Conservation (phyloP, 2,113 vertebrate genomes). For the Corythaeola cristata region DNA sequence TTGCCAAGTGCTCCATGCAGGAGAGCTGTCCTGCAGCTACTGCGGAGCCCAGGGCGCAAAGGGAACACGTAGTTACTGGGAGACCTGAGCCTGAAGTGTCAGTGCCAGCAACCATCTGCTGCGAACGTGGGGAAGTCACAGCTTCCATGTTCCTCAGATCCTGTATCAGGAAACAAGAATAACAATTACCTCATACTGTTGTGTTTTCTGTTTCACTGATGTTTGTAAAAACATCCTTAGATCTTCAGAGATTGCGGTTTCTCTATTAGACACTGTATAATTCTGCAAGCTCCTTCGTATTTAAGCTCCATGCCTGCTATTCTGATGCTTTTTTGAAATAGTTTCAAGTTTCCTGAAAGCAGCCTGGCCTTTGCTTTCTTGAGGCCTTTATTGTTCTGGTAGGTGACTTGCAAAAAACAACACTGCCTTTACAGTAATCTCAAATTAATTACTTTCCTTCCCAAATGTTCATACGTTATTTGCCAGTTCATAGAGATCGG, state of each 20-base stretch:
- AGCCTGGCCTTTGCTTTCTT: neutral
- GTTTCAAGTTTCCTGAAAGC: neutral
- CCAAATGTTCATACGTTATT: neutral
- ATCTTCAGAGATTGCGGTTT: neutral
- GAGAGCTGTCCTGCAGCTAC: neutral
- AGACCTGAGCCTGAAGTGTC: neutral
- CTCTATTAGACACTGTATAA: neutral
- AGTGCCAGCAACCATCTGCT: neutral
- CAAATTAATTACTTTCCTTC: neutral
- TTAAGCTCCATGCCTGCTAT: neutral
- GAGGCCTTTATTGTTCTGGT: neutral
- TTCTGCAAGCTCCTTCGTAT: neutral
- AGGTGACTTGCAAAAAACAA: neutral
- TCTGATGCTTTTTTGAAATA: neutral
- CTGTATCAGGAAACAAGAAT: neutral
- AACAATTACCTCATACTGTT: neutral
- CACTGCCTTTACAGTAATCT: neutral
- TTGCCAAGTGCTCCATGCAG: fast-evolving
- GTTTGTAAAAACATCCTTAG: neutral
- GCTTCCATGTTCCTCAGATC: neutral
- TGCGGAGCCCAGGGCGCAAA: neutral
- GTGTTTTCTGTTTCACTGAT: neutral
- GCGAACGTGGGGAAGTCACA: neutral
- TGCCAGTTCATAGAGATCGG: neutral
- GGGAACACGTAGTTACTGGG: neutral